phyloP scores from a whole-genome alignment of 1,140 invertebrate species.

The Brachionus plicatilis region DNA sequence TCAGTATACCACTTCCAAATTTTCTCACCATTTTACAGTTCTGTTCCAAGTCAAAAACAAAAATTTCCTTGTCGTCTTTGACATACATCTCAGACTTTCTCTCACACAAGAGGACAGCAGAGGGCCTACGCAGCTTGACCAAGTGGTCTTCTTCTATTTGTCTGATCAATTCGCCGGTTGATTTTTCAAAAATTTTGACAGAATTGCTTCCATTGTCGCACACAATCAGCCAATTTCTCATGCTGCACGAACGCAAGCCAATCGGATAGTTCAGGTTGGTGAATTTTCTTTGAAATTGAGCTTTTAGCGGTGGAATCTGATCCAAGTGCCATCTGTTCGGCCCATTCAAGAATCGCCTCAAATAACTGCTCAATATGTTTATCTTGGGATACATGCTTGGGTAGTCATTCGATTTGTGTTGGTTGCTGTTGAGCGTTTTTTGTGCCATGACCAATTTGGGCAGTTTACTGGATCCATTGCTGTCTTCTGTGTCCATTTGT shows the following conservation, averaged over 20 bases:
- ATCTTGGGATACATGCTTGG: background rate
- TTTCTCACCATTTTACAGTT: background rate
- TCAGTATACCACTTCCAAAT: background rate
- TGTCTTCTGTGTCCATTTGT: background rate
- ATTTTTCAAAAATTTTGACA: conserved; percentile 27
- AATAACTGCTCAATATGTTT: background rate
- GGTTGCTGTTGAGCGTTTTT: background rate
- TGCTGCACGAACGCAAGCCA: background rate
- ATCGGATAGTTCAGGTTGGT: background rate
- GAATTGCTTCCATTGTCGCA: conserved; percentile 21
- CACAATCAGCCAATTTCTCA: conserved; percentile 35
- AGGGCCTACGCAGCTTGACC: background rate
- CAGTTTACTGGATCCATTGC: background rate
- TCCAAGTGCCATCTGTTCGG: background rate
- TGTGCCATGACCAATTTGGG: background rate
- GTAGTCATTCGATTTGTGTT: background rate
- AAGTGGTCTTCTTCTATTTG: background rate
- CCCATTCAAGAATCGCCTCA: background rate
- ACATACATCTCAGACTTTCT: background rate
- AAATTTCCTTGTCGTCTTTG: conserved; percentile 34
- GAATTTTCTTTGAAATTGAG: conserved; percentile 20
- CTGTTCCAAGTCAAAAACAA: conserved; percentile 27
- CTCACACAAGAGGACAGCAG: background rate
- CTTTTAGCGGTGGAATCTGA: conserved; percentile 20
- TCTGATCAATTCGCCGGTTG: background rate